Base-by-base conservation (phyloP, 1,140 invertebrate genomes). In the Hesperophylax magnus region DNA sequence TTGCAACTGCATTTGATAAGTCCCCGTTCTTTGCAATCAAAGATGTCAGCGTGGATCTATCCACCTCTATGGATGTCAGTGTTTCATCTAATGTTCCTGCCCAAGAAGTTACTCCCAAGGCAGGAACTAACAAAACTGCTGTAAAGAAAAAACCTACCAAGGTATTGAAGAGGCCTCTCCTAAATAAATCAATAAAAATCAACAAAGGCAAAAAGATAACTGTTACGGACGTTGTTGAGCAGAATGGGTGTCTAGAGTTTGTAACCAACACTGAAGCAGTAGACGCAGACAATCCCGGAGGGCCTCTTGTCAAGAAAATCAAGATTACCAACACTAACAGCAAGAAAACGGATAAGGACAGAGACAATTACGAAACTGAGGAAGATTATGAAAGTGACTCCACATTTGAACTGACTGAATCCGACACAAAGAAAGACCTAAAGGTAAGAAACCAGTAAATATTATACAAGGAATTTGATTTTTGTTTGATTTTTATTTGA, bases 271-370 rank as follows among this genome's bases (percentile, higher is more conserved):
- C 53, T 24, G 65, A 17, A n/a, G 7, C 54, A 11, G 17, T 27
- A 22, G 60, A 63, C 17, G 22, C 18, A 34, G 63, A 67, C 9
- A 52, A 63, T 20, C 56, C 67, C 65, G 67, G 82, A 20, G 79
- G 77, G 8, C 15, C n/a, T 5, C 17, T 80, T 47, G 79, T 75
- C 0, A 80, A 80, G 69, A 75, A 80, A 80, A 77, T 71, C 31
- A 79, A 79, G 52, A 78, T 78, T 15, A 65, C 76, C 11, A 75
- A 75, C 53, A 88, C 87, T 65, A 87, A 86, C 67, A 88, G 82
- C 27, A 86, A 83, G n/a, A 81, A 80, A 17, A 20, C 31, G 8
- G 22, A 63, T 79, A 89, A 85, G 82, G 88, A 86, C 74, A 89
- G 87, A 78, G 87, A 90, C 86, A 39, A 54, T 56, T 27, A 56